phyloP scores from a whole-genome alignment of 2,888 invertebrate species.

The Spodoptera littoralis region DNA sequence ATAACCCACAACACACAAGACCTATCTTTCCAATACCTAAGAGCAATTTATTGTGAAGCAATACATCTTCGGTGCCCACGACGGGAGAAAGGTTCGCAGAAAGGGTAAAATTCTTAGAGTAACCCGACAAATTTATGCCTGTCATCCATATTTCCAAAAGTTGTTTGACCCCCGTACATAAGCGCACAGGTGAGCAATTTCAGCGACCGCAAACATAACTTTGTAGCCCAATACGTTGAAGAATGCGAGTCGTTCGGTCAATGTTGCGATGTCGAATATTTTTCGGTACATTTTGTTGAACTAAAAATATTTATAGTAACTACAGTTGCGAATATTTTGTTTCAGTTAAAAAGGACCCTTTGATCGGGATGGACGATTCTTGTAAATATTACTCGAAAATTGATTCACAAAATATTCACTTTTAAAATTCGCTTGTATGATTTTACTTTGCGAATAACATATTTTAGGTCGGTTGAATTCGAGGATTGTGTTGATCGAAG shows the following conservation, averaged over 20 bases:
- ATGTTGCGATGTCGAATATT: conserved; percentile 60
- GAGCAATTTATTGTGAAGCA: conserved; percentile 61
- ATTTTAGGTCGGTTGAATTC: background rate
- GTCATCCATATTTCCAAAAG: conserved; percentile 39
- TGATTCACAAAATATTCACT: background rate
- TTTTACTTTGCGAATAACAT: conserved; percentile 1
- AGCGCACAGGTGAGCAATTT: conserved; percentile 39
- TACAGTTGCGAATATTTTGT: conserved; percentile 27
- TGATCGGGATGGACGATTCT: conserved; percentile 5
- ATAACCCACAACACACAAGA: conserved; percentile 46
- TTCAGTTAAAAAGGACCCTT: conserved; percentile 34
- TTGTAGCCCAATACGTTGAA: conserved; percentile 60
- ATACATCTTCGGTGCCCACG: conserved; percentile 57
- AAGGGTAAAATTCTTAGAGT: conserved; percentile 62
- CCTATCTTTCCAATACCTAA: conserved; percentile 56
- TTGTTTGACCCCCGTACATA: conserved; percentile 38
- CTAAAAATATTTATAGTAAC: conserved; percentile 52
- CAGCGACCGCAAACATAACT: conserved; percentile 55
- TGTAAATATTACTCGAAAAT: conserved; percentile 4
- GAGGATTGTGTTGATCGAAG: background rate
- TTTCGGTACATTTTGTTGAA: conserved; percentile 54
- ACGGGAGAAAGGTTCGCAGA: conserved; percentile 53
- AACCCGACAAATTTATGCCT: conserved; percentile 57
- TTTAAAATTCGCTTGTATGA: background rate
- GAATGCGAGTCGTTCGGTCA: conserved; percentile 63